These are phyloP conservation scores for Marmota monax DNA, from an alignment of 2,113 vertebrate genomes.

Conservation along the genomic window DNA sequence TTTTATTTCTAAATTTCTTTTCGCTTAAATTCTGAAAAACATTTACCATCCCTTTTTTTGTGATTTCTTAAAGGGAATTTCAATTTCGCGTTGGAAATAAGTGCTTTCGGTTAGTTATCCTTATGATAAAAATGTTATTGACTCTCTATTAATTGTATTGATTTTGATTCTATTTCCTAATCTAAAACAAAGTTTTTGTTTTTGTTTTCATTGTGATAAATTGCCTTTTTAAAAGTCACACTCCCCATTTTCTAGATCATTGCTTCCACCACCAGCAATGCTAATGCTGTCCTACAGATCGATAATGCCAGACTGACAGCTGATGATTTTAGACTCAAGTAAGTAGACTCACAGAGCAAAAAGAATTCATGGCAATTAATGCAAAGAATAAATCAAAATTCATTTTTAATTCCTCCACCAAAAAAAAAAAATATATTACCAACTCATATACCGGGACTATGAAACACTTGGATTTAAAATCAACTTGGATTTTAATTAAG, in stretches of 20 bases:
- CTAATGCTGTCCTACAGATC: constrained; percentile 87
- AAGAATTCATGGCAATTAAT: neutral
- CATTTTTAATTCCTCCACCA: neutral
- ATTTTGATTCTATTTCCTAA: neutral
- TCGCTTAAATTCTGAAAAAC: neutral
- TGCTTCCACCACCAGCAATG: constrained; percentile 86
- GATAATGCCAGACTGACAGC: constrained; percentile 91
- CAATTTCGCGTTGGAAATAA: neutral
- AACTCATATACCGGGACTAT: neutral
- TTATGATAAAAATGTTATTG: neutral
- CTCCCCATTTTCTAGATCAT: constrained; percentile 84
- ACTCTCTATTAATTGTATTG: neutral
- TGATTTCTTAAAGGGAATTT: constrained; percentile 1
- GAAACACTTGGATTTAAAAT: neutral
- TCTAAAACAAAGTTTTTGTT: neutral
- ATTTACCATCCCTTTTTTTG: neutral
- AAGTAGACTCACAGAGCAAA: constrained; percentile 51
- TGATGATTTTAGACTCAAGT: constrained; percentile 93
- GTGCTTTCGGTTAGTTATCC: neutral
- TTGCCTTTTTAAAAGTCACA: neutral
- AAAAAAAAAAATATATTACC: neutral
- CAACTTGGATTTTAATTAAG: neutral
- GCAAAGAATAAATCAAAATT: neutral
- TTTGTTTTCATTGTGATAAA: neutral
- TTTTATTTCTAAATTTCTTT: constrained; percentile 19